Percentiles rank a stretch among this genome's conserved stretches.
These are phyloP conservation scores for Typhlichthys eigenmanni DNA, from an alignment of 2,797 vertebrate genomes.

Conservation along the genomic window DNA sequence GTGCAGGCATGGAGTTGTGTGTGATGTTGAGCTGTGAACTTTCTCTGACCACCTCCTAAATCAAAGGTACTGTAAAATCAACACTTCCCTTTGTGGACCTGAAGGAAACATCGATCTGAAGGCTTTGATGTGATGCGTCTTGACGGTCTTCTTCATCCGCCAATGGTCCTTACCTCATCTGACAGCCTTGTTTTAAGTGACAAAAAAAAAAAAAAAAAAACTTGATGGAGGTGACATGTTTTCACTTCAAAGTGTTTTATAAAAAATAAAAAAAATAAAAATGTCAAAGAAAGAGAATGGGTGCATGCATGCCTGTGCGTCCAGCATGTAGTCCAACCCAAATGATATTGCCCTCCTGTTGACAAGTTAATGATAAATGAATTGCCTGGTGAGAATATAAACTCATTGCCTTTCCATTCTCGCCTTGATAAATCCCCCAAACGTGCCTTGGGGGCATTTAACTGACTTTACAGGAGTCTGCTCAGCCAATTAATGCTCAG, in stretches of 20 bases:
- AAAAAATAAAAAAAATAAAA: constrained; percentile 17
- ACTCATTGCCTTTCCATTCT: constrained; percentile 40
- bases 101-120: constrained; percentile 36
- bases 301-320: not conserved
- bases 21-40: constrained; percentile 46
- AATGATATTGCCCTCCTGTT: constrained; percentile 60
- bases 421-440: constrained; percentile 27
- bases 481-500: constrained; percentile 45
- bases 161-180: constrained; percentile 3
- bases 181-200: constrained; percentile 7
- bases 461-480: constrained; percentile 30
- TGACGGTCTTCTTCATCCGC: constrained; percentile 41
- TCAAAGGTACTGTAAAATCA: constrained; percentile 49
- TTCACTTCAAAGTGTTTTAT: no score
- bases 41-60: constrained; percentile 51
- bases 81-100: constrained; percentile 25
- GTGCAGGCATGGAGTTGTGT: constrained; percentile 20
- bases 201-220: no score
- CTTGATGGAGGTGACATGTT: no score
- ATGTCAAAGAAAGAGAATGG: constrained; percentile 39
- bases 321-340: constrained; percentile 19
- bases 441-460: constrained; percentile 31
- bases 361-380: constrained; percentile 61
- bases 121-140: constrained; percentile 48
- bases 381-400: constrained; percentile 63